Base-by-base conservation (phyloP, 2,888 invertebrate genomes). In the Aporophyla lueneburgensis region DNA sequence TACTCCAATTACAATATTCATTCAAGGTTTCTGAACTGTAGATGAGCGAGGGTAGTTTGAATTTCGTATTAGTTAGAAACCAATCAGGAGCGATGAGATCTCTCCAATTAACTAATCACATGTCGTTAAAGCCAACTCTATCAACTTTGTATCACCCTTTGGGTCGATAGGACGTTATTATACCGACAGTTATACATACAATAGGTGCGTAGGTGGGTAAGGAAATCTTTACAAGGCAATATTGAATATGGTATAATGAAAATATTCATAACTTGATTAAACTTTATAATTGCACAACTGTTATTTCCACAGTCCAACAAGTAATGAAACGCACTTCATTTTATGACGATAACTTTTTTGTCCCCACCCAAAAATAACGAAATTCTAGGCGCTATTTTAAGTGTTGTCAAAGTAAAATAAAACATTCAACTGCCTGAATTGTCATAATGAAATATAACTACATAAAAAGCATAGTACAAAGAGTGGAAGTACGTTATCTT, bases 41-140 rank as follows among this genome's bases (percentile, higher is more conserved):
- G 33, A 62, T 69, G 67, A 70, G 33, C 62, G 12, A 40, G 66
- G 51, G 40, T 76, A 82, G 73, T 83, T 85, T 69, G 76, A 83
- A 83, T 70, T 76, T 75, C 53, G 68, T 66, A 81, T 85, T 83
- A 86, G 88, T 81, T 85, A 10, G 46, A 77, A 88, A 83, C 80
- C 87, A 87, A 88, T 86, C 85, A 83, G 58, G 69, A 63, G 59
- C 68, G 74, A 78, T 78, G 81, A 86, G 84, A 75, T 82, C 77
- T 87, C 74, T 71, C 75, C 85, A 83, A 87, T 87, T 85, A 87
- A 83, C 78, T 81, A 88, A 86, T 88, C 74, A 85, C 78, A 78
- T 81, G 63, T 88, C 82, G 77, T 83, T 81, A 75, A 81, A 76
- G 80, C 71, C 61, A 83, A 85, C 74, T 83, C 71, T 76, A 83